Conservation (phyloP, 2,113 vertebrate genomes). For the Vulpes vulpes region DNA sequence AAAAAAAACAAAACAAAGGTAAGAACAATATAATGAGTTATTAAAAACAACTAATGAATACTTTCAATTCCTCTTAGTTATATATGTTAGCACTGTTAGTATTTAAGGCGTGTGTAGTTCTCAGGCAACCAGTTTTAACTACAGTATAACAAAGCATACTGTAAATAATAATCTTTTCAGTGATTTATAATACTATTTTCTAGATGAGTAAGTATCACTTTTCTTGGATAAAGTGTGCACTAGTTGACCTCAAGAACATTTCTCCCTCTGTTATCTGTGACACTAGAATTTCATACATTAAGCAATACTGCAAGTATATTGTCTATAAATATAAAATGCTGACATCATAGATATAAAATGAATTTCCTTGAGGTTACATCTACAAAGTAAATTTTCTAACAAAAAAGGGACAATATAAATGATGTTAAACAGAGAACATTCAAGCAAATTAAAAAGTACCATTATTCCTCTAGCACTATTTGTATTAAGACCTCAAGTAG, state of each 20-base stretch:
- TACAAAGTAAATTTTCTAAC: conserved; percentile 25
- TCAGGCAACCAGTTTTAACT: background rate
- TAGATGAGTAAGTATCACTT: background rate
- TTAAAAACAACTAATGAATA: background rate
- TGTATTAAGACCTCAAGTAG: conserved; percentile 16
- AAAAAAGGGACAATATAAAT: background rate
- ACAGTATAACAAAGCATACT: background rate
- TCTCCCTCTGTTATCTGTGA: background rate
- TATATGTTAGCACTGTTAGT: background rate
- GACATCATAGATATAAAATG: background rate
- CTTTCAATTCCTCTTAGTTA: conserved; percentile 14
- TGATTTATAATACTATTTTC: background rate
- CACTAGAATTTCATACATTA: conserved; percentile 46
- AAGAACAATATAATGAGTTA: background rate
- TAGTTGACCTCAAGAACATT: background rate
- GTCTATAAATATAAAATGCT: background rate
- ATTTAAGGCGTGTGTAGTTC: background rate
- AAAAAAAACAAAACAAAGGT: background rate
- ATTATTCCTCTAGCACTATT: background rate
- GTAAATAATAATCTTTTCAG: too few species aligned
- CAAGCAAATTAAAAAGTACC: background rate
- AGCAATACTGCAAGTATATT: background rate
- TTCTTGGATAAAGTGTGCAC: background rate
- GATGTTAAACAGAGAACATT: background rate
- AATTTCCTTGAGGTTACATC: background rate